phyloP scores from a whole-genome alignment of 2,113 vertebrate genomes.

The Nipponia nippon region DNA sequence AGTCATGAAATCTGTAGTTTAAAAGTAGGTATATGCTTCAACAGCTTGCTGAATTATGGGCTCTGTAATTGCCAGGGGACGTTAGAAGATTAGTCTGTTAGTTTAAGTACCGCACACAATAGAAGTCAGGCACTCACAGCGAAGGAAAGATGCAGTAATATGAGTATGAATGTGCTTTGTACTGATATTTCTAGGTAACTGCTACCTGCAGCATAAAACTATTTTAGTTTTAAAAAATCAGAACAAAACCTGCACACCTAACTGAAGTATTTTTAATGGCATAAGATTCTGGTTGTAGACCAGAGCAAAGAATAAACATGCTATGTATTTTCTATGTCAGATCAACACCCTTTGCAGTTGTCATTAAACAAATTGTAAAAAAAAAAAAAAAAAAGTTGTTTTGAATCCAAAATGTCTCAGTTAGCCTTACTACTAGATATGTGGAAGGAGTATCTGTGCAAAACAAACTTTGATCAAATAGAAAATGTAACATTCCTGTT shows the following conservation, averaged over 20 bases:
- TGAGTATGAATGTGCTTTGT: neutral
- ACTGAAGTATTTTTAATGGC: neutral
- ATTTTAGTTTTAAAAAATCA: neutral
- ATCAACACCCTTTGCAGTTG: neutral
- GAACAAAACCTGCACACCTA: neutral
- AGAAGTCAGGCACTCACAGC: neutral
- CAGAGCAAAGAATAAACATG: neutral
- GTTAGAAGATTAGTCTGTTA: neutral
- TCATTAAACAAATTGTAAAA: neutral
- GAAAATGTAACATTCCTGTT: neutral
- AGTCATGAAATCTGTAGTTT: neutral
- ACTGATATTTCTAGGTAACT: neutral
- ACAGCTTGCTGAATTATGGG: neutral
- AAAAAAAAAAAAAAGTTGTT: neutral
- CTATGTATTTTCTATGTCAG: neutral
- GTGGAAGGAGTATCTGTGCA: neutral
- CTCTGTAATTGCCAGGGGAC: neutral
- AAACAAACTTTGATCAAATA: neutral
- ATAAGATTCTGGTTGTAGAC: neutral
- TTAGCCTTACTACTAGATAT: neutral
- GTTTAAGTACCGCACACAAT: neutral
- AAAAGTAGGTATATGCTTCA: slow-evolving; percentile 3
- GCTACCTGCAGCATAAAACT: neutral
- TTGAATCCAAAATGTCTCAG: neutral
- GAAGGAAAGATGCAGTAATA: neutral